phyloP scores from a whole-genome alignment of 2,113 vertebrate genomes.

The Odontophorus gujanensis region DNA sequence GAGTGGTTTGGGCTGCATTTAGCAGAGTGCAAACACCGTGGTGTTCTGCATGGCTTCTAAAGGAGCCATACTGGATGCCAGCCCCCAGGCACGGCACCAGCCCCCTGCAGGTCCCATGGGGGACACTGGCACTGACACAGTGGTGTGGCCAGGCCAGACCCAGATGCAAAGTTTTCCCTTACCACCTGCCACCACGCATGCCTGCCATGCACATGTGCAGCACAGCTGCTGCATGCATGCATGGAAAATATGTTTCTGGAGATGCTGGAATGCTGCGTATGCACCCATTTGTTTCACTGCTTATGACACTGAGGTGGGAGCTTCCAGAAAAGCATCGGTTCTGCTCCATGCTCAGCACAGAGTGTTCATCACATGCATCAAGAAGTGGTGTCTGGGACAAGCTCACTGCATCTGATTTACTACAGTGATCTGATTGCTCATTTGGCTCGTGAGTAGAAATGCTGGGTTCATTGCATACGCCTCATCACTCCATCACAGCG shows the following conservation, averaged over 20 bases:
- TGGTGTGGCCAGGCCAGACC: neutral
- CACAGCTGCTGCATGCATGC: neutral
- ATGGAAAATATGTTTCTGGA: neutral
- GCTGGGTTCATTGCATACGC: rapidly evolving
- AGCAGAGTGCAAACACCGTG: neutral
- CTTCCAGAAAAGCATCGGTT: neutral
- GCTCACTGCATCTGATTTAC: neutral
- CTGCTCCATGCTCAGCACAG: too few relatives aligned
- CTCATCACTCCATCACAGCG: rapidly evolving
- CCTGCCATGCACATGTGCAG: neutral
- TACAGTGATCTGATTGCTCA: rapidly evolving
- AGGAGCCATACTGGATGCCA: neutral
- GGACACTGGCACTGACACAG: neutral
- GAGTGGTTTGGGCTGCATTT: neutral
- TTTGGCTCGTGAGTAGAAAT: neutral
- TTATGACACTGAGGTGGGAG: rapidly evolving
- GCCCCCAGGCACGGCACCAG: neutral
- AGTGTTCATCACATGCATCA: neutral
- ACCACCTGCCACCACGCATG: neutral
- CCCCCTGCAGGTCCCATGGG: neutral
- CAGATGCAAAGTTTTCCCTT: neutral
- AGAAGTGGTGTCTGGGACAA: neutral
- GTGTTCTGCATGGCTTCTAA: neutral
- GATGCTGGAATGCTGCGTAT: neutral
- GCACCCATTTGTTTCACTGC: too few relatives aligned